Evolutionary conservation across 1,140 invertebrate genomes (phyloP), one percentile per base, ranked within the genome.

Genomic region (Oreohelix idahoensis): DNA sequence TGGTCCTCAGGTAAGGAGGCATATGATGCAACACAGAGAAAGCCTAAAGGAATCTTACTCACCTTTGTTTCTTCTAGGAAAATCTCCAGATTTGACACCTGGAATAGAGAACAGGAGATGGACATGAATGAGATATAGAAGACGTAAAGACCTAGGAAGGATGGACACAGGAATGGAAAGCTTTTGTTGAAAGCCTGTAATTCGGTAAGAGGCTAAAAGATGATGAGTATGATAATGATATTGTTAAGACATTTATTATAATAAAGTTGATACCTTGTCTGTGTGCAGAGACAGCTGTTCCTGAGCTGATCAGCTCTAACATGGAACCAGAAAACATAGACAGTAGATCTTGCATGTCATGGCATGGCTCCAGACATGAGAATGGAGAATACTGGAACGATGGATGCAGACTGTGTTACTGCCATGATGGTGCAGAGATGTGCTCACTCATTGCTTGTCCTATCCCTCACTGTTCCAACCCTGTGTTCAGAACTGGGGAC

Each of bases 381-480:
- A 86, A 91, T 49, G 94, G 93, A 10, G 93, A 94, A 81, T 87
- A 88, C 35, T 94, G 94, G 94, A 91, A 92, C 84, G 94, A 94
- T 86, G 93, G 93, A 0, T 94, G 94, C 86, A 89, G 93, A 10
- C 88, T 92, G 45, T 94, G 94, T 87, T 93, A 92, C 88, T 94
- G 94, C 85, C 90, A 93, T 80, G 86, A 88, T 36, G 93, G 93
- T 17, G 79, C 84, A 49, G 94, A 94, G 87, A 92, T 94, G 91
- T 94, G 94, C 86, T 89, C 93, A 23, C 89, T 94, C 35, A 92
- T 94, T 13, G 89, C 91, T 32, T 94, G 94, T 84, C 93, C 93
- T 8, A 85, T 87, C 10, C 88, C 90, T 38, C 85, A 86, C 15
- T 93, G 93, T 84, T 79, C 86, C 39, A 89, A 91, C 78, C 93